Conservation (phyloP, 2,113 vertebrate species). For the Charina bottae region DNA sequence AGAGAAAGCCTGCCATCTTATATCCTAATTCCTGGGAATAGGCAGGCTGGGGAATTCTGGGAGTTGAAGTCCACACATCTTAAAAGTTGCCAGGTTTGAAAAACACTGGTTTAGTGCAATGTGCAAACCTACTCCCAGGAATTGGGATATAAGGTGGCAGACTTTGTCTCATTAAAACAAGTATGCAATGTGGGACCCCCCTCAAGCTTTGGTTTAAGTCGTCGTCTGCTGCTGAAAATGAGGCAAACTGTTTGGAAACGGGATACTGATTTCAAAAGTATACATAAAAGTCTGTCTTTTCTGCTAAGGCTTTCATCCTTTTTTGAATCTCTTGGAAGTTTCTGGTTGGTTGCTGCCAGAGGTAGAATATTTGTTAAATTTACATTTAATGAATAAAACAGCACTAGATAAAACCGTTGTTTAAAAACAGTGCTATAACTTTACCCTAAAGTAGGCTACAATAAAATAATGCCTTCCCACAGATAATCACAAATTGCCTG, state of each 20-base stretch:
- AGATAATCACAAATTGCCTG: conserved; percentile 1
- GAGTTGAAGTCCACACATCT: not conserved
- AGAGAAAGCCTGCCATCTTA: too few species aligned
- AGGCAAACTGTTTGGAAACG: not conserved
- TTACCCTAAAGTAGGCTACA: not conserved
- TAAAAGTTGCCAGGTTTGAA: not conserved
- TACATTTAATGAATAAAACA: not conserved
- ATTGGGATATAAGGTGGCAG: not conserved
- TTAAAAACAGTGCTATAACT: not conserved
- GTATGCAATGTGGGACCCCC: not conserved
- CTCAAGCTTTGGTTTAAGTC: not conserved
- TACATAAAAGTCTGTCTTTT: not conserved
- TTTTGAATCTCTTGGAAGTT: not conserved
- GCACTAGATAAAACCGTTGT: not conserved
- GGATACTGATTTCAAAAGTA: not conserved
- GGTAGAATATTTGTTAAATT: not conserved
- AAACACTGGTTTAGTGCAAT: not conserved
- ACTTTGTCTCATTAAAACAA: not conserved
- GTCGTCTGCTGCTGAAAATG: not conserved
- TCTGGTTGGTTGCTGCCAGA: not conserved
- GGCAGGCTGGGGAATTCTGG: not conserved
- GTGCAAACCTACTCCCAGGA: not conserved
- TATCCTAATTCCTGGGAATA: too few species aligned
- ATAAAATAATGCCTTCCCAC: not conserved
- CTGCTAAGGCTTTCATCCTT: not conserved